Conservation (phyloP, 2,113 vertebrate genomes). For the Cheirogaleus medius region DNA sequence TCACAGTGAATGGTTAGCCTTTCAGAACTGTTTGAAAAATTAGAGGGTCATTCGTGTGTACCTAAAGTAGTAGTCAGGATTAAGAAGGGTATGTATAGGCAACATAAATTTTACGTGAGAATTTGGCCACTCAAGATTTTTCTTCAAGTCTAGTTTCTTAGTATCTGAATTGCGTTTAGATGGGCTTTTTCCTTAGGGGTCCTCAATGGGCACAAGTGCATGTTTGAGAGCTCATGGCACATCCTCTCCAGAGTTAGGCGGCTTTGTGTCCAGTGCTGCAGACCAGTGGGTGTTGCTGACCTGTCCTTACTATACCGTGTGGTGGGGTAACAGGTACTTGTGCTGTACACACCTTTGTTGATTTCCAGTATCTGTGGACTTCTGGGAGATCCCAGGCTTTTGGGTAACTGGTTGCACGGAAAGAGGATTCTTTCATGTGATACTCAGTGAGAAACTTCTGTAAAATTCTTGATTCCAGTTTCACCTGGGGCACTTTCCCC, state of each 20-base stretch:
- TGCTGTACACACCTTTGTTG: neutral
- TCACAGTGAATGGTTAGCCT: neutral
- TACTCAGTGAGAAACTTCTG: neutral
- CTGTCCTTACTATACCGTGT: rapidly evolving
- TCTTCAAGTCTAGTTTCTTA: neutral
- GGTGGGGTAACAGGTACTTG: neutral
- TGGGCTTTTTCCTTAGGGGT: neutral
- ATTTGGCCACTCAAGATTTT: neutral
- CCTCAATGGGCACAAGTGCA: no score
- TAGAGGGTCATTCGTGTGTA: neutral
- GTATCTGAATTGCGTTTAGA: neutral
- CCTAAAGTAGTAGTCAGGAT: neutral
- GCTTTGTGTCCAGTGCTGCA: neutral
- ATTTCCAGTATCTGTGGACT: neutral
- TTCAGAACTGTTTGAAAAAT: neutral
- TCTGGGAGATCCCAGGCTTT: neutral
- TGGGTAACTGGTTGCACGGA: neutral
- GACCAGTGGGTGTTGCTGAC: neutral
- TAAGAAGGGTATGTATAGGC: neutral
- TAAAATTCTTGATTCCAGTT: neutral
- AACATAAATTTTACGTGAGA: neutral
- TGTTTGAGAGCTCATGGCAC: neutral
- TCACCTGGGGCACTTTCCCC: neutral
- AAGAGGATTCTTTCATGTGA: rapidly evolving
- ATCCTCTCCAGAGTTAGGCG: neutral